These are phyloP conservation scores for Atta cephalotes DNA, from an alignment of 1,140 invertebrate species.

Conservation along the genomic window DNA sequence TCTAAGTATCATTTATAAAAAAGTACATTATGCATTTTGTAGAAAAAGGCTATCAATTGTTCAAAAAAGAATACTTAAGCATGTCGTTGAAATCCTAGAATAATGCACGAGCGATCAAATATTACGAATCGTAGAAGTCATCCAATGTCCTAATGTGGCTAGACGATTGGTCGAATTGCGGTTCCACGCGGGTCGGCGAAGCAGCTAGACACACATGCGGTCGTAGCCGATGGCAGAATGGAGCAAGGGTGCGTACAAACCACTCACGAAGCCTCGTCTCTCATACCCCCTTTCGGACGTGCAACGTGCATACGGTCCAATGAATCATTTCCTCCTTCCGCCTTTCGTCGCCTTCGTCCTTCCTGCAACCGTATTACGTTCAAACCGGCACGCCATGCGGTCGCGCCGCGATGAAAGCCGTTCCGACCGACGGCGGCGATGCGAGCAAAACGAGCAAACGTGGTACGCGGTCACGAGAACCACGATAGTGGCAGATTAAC, in stretches of 20 bases:
- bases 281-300: conserved; percentile 32
- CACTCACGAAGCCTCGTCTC: conserved; percentile 42
- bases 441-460: conserved; percentile 37
- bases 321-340: conserved; percentile 62
- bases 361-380: conserved; percentile 20
- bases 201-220: not conserved
- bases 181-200: conserved; percentile 9
- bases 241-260: conserved; percentile 14
- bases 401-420: conserved; percentile 23
- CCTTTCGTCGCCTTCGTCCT: conserved; percentile 56
- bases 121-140: conserved; percentile 6
- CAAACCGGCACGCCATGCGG: not conserved
- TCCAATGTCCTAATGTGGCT: conserved; percentile 21
- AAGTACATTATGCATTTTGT: not conserved
- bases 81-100: not conserved
- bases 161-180: conserved; percentile 25
- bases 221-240: not conserved
- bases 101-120: not conserved
- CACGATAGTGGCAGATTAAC: conserved; percentile 16
- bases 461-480: conserved; percentile 11
- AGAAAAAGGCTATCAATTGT: not conserved
- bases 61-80: not conserved
- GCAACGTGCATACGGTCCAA: conserved; percentile 44
- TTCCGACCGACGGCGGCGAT: not conserved
- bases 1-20: not conserved